Evolutionary conservation across 2,797 vertebrate species (phyloP).

Genomic region (Nyctalus aviator): DNA sequence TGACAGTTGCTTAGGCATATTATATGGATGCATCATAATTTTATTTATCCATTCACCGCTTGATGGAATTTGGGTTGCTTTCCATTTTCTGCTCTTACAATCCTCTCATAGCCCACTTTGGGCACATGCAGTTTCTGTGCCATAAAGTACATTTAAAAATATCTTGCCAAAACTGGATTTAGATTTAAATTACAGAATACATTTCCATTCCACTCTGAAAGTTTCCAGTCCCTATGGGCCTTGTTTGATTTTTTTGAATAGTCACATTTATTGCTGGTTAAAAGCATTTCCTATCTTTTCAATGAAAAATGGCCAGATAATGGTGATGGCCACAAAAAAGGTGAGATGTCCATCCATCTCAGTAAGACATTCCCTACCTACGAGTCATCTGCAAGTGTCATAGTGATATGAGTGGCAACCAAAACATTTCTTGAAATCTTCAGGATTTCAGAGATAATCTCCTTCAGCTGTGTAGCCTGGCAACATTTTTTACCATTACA

Average conservation of each 20-base stretch:
- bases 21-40: not conserved
- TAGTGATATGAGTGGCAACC: not conserved
- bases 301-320: slow-evolving; percentile 7
- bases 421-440: not conserved
- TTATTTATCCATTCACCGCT: not conserved
- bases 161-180: not conserved
- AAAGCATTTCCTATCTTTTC: not conserved
- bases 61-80: not conserved
- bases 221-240: not conserved
- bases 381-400: not conserved
- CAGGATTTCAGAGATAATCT: not conserved
- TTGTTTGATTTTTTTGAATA: slow-evolving; percentile 22
- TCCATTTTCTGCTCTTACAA: slow-evolving; percentile 4
- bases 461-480: not conserved
- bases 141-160: slow-evolving; percentile 12
- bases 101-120: not conserved
- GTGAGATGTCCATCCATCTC: not conserved
- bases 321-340: not conserved
- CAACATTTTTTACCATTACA: not conserved
- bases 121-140: not conserved
- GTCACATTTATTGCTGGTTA: not conserved
- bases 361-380: not conserved
- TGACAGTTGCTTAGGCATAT: too few species aligned
- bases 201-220: slow-evolving; percentile 26
- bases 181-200: slow-evolving; percentile 8